Conservation (phyloP, 2,113 vertebrate species). For the Acanthisitta chloris region DNA sequence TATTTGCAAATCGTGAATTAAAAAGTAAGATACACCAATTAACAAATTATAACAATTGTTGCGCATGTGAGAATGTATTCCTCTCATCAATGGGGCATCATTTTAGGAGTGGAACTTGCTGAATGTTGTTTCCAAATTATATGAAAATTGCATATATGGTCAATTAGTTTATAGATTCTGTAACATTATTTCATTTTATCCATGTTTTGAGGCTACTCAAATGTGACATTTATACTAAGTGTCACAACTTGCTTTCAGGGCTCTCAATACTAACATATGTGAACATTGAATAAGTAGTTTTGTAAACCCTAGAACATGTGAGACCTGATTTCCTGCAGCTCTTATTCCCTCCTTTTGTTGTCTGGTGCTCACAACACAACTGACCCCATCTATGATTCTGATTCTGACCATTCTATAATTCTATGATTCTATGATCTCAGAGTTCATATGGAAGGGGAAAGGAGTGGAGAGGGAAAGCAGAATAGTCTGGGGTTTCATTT, state of each 20-base stretch:
- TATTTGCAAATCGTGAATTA: neutral
- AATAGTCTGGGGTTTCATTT: neutral
- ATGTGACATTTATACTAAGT: neutral
- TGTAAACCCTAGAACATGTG: neutral
- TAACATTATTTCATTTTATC: neutral
- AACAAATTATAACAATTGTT: neutral
- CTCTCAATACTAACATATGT: neutral
- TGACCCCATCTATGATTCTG: neutral
- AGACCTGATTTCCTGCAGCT: neutral
- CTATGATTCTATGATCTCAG: neutral
- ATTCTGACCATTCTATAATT: neutral
- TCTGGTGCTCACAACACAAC: neutral
- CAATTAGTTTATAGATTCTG: neutral
- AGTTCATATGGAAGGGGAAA: neutral
- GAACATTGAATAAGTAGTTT: neutral
- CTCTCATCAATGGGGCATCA: neutral
- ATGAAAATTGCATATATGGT: neutral
- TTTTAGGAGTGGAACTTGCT: neutral
- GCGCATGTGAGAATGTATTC: neutral
- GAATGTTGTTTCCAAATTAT: neutral
- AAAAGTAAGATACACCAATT: neutral
- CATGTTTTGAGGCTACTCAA: neutral
- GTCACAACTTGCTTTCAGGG: neutral
- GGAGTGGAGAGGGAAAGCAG: neutral
- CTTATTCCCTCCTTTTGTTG: neutral